Percentiles rank a stretch among this genome's conserved stretches.
Evolutionary conservation across 2,113 vertebrate genomes (phyloP).

Genomic region (Sylvia atricapilla): DNA sequence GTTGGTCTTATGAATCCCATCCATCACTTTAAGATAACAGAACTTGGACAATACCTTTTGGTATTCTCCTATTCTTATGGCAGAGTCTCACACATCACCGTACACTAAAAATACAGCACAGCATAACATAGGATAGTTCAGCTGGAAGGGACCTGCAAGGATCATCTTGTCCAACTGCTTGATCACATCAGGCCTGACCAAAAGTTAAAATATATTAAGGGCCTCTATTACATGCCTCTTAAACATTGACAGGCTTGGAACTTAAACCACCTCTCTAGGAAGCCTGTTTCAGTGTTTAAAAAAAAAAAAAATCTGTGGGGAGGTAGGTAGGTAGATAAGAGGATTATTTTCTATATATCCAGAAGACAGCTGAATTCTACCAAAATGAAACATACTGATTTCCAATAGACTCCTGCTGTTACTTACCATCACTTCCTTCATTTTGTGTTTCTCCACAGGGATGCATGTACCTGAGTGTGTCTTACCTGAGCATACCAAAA

Average conservation of each 20-base stretch:
- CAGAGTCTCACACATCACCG: not conserved
- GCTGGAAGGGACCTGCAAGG: not conserved
- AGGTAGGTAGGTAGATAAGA: not conserved
- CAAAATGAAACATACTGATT: not conserved
- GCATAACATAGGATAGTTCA: not conserved
- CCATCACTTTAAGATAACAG: not conserved
- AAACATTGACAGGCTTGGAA: not conserved
- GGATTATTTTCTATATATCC: not conserved
- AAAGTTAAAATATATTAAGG: not conserved
- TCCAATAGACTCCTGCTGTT: not conserved
- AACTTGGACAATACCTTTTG: not conserved
- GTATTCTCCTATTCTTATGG: not conserved
- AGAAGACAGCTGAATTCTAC: not conserved
- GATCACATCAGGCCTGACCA: not conserved
- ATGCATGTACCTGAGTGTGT: not conserved
- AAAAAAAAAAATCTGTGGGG: not conserved
- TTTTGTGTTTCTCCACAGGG: not conserved
- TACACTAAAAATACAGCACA: not conserved
- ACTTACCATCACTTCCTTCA: not conserved
- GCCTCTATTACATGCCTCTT: not conserved
- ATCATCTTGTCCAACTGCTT: not conserved
- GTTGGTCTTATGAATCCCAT: not conserved
- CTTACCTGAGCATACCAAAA: conserved; percentile 94
- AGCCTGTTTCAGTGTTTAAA: not conserved
- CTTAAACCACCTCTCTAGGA: not conserved